Percentiles rank a stretch among this genome's conserved stretches.
Evolutionary conservation across 2,888 invertebrate species (phyloP).

Genomic region (Dryobota labecula): DNA sequence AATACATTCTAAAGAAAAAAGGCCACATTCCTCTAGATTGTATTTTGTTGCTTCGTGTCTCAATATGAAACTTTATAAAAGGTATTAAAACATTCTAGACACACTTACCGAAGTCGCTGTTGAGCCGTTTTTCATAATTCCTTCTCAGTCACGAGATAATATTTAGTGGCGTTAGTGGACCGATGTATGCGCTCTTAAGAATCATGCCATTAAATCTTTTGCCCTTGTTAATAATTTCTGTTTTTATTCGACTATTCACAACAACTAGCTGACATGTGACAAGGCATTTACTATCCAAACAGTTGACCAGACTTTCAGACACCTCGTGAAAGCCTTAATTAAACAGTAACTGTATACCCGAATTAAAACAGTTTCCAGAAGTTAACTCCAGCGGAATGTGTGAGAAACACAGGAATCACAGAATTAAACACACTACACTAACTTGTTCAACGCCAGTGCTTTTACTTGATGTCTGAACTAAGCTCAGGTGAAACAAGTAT

Average conservation of each 20-base stretch:
- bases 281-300: background rate
- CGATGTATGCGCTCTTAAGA: no score
- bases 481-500: constrained; percentile 57
- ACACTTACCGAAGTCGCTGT: no score
- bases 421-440: constrained; percentile 55
- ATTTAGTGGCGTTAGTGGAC: no score
- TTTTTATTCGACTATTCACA: background rate
- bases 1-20: no score
- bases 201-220: background rate
- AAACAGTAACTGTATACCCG: constrained; percentile 10
- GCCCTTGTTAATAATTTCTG: background rate
- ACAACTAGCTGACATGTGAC: background rate
- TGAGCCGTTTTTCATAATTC: no score
- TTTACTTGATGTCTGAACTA: constrained; percentile 49
- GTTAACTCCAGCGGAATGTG: constrained; percentile 34
- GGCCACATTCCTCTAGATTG: no score
- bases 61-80: no score
- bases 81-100: no score
- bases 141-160: no score
- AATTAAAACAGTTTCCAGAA: constrained; percentile 36
- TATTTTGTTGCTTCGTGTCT: no score
- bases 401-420: constrained; percentile 55
- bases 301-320: constrained; percentile 4
- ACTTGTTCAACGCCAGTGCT: constrained; percentile 48
- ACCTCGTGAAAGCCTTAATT: background rate